Evolutionary conservation across 2,797 vertebrate species (phyloP).

Genomic region (Hirundo rustica): DNA sequence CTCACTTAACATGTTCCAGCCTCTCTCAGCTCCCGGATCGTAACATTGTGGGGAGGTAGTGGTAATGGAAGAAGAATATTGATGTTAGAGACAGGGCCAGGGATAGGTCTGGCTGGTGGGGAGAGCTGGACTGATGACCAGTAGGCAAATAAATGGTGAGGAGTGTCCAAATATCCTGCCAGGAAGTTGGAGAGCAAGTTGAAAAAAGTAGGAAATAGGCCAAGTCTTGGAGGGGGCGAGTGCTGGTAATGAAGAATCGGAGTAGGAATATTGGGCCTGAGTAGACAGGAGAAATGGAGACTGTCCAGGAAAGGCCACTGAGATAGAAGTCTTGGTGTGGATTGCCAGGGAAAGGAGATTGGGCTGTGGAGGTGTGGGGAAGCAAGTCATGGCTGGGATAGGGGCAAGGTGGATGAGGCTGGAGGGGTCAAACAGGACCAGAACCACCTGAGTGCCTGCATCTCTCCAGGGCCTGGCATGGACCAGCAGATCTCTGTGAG

Average conservation of each 20-base stretch:
- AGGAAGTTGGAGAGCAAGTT: background rate
- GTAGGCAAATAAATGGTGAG: background rate
- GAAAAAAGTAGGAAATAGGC: background rate
- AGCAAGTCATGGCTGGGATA: background rate
- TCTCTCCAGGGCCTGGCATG: background rate
- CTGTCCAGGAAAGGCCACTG: background rate
- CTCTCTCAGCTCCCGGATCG: background rate
- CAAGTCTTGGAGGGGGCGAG: background rate
- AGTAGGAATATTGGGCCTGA: background rate
- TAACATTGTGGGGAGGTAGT: background rate
- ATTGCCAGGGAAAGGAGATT: background rate
- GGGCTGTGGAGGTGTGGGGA: background rate
- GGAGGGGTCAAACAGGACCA: background rate
- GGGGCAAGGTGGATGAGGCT: background rate
- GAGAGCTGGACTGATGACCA: background rate
- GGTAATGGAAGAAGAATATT: background rate
- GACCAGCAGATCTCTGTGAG: background rate
- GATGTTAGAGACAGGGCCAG: background rate
- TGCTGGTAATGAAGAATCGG: background rate
- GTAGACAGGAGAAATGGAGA: background rate
- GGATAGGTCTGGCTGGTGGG: background rate
- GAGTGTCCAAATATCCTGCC: background rate
- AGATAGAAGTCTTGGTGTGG: background rate
- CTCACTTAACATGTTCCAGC: background rate
- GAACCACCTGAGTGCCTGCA: background rate